Conservation (phyloP, 2,797 vertebrate genomes). For the Danio tinwini region DNA sequence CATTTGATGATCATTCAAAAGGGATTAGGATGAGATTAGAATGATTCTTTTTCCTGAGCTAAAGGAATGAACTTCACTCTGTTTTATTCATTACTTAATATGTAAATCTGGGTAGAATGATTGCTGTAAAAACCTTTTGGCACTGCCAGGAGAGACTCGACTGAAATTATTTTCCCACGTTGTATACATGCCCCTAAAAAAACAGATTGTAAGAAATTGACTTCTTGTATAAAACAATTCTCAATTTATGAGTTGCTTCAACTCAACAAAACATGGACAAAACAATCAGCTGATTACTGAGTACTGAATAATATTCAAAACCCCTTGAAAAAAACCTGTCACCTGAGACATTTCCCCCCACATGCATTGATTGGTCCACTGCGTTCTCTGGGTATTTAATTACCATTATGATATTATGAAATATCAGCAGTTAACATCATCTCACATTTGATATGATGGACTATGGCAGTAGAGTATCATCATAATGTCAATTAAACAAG, state of each 20-base stretch:
- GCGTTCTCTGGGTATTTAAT: constrained; percentile 19
- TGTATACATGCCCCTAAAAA: background rate
- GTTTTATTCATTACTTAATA: constrained; percentile 14
- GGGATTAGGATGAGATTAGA: constrained; percentile 49
- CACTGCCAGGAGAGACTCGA: background rate
- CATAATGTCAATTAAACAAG: constrained; percentile 28
- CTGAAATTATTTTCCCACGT: background rate
- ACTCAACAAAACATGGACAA: constrained; percentile 38
- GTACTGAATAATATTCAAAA: constrained; percentile 44
- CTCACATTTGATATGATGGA: constrained; percentile 20
- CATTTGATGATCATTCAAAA: constrained; percentile 45
- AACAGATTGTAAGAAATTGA: constrained; percentile 6
- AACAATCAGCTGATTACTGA: constrained; percentile 28
- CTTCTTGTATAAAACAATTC: background rate
- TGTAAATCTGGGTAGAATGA: background rate
- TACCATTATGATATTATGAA: constrained; percentile 28
- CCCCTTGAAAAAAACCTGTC: constrained; percentile 26
- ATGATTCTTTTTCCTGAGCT: constrained; percentile 34
- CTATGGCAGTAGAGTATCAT: constrained; percentile 47
- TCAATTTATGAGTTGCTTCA: constrained; percentile 8
- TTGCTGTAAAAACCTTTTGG: background rate
- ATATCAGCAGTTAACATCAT: constrained; percentile 35
- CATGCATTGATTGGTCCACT: constrained; percentile 41
- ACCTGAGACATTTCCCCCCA: constrained; percentile 47
- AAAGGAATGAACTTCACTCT: constrained; percentile 34